Evolutionary conservation across 2,797 vertebrate genomes (phyloP).

Genomic region (Centropyge bicolor): DNA sequence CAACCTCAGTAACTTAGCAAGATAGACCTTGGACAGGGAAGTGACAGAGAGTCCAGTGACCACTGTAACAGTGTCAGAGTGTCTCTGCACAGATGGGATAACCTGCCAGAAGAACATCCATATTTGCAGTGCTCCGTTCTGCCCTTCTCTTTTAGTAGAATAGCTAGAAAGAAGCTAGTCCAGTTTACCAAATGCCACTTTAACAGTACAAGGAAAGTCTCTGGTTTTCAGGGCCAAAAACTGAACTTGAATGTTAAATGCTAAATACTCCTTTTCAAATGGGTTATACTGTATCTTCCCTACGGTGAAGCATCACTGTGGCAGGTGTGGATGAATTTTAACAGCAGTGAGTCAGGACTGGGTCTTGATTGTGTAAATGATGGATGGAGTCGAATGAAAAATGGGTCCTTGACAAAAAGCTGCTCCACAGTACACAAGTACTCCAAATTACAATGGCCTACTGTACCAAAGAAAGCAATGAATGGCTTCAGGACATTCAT

Average conservation of each 20-base stretch:
- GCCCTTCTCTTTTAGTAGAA: background rate
- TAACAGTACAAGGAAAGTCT: background rate
- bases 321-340: background rate
- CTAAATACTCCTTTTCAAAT: background rate
- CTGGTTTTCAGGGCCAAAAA: background rate
- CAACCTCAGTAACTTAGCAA: background rate
- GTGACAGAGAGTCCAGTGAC: background rate
- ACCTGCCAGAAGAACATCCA: background rate
- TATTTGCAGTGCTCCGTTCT: background rate
- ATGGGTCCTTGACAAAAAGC: background rate
- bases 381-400: constrained; percentile 13
- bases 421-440: background rate
- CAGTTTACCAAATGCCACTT: too few species aligned
- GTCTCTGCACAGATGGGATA: background rate
- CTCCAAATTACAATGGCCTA: background rate
- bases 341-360: background rate
- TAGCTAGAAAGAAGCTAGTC: background rate
- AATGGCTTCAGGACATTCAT: background rate
- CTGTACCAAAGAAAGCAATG: background rate
- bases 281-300: background rate
- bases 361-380: background rate
- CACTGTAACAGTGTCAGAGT: background rate
- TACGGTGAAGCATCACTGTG: background rate
- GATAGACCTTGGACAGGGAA: background rate
- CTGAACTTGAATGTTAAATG: background rate